Evolutionary conservation across 2,888 invertebrate species (phyloP).

Genomic region (Vannuccia rotundouncinata): DNA sequence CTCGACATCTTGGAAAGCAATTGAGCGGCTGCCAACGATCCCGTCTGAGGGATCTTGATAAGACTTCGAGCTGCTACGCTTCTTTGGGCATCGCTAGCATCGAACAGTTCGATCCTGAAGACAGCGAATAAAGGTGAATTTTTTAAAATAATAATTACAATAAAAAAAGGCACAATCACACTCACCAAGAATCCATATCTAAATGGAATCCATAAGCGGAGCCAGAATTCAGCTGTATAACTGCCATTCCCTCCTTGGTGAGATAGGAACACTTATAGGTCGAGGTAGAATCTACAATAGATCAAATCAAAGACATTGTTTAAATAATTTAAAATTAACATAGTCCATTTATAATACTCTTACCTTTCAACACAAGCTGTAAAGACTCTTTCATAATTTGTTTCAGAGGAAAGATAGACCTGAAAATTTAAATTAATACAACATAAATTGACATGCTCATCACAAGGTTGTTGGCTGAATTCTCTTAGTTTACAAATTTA

Average conservation of each 20-base stretch:
- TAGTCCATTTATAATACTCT: too few relatives aligned
- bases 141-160: too few relatives aligned
- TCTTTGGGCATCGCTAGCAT: not conserved
- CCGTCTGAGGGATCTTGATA: not conserved
- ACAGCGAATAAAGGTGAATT: not conserved
- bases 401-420: conserved; percentile 6
- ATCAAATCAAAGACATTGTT: too few relatives aligned
- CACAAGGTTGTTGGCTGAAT: too few relatives aligned
- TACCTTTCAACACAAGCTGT: conserved; percentile 25
- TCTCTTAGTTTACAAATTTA: too few relatives aligned
- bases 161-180: too few relatives aligned
- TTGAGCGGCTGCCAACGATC: not conserved
- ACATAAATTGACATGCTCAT: too few relatives aligned
- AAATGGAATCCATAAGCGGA: not conserved
- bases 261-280: not conserved
- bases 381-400: conserved; percentile 31
- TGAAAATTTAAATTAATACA: too few relatives aligned
- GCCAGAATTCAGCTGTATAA: not conserved
- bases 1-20: not conserved
- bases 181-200: not conserved
- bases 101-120: not conserved
- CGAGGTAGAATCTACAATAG: not conserved
- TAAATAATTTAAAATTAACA: too few relatives aligned
- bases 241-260: conserved; percentile 14
- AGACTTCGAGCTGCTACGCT: not conserved